A percentile compares a stretch with the other conserved stretches of the same genome.
Conservation (phyloP, 1,140 invertebrate genomes). For the Musca domestica region DNA sequence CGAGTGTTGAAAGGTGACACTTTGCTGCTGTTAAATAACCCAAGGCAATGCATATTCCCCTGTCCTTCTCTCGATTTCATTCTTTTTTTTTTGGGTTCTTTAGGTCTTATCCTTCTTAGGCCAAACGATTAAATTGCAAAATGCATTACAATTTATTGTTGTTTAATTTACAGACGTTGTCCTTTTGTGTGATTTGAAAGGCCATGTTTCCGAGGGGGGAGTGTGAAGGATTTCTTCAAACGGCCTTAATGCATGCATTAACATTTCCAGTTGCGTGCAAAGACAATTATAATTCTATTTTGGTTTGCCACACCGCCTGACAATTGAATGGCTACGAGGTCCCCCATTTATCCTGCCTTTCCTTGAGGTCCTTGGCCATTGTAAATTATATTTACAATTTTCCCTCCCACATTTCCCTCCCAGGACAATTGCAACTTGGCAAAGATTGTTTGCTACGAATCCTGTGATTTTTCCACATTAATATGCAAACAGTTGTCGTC, state of each 20-base stretch:
- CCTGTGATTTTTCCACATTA: background rate
- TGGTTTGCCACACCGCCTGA: background rate
- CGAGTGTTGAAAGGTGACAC: constrained; percentile 19
- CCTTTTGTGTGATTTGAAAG: constrained; percentile 4
- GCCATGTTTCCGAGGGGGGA: too few relatives aligned
- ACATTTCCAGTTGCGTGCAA: too few relatives aligned
- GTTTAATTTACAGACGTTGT: constrained; percentile 13
- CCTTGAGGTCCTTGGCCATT: background rate
- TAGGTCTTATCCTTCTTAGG: background rate
- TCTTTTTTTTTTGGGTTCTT: background rate
- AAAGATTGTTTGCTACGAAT: background rate
- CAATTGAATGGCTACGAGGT: background rate
- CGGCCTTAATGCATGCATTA: too few relatives aligned
- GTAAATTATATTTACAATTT: constrained; percentile 18
- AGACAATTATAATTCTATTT: background rate
- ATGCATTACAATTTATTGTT: constrained; percentile 10
- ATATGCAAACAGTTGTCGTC: too few relatives aligned
- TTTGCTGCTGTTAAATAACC: constrained; percentile 15
- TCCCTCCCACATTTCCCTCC: background rate
- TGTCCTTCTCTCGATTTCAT: background rate
- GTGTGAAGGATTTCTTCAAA: too few relatives aligned
- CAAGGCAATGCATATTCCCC: background rate
- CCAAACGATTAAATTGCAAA: background rate
- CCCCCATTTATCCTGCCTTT: too few relatives aligned
- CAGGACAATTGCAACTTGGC: background rate